phyloP scores from a whole-genome alignment of 2,797 vertebrate genomes.

The Poecilia velifera region DNA sequence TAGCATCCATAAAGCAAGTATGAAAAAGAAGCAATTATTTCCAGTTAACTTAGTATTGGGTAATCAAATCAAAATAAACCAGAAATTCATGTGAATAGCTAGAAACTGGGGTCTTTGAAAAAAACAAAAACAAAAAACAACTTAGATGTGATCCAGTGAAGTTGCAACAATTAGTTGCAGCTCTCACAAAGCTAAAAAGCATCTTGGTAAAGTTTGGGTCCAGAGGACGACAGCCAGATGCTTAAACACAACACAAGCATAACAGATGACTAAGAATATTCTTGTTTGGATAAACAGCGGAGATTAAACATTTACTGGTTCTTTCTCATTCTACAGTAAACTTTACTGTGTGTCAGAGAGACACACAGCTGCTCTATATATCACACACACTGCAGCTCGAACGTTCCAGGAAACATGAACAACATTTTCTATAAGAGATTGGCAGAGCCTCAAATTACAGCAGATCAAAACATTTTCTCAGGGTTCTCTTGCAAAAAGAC shows the following conservation, averaged over 20 bases:
- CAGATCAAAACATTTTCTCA: conserved; percentile 27
- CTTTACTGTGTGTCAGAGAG: conserved; percentile 44
- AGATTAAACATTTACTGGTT: conserved; percentile 28
- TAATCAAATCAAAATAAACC: background rate
- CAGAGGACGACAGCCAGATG: background rate
- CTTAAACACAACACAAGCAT: conserved; percentile 12
- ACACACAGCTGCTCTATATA: conserved; percentile 59
- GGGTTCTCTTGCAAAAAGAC: no score
- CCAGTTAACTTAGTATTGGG: background rate
- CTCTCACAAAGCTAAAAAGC: background rate
- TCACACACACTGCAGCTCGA: conserved; percentile 48
- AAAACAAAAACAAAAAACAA: background rate
- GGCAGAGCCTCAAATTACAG: conserved; percentile 43
- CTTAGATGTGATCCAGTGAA: background rate
- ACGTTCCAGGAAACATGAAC: conserved; percentile 51
- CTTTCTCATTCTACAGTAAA: conserved; percentile 48
- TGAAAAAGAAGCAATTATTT: background rate
- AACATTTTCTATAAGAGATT: conserved; percentile 53
- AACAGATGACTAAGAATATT: conserved; percentile 2
- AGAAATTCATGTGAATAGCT: background rate
- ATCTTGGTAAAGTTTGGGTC: background rate
- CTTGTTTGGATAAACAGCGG: background rate
- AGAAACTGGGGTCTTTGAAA: background rate
- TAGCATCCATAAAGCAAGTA: background rate
- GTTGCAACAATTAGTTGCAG: background rate